Evolutionary conservation across 2,113 vertebrate species (phyloP).

Genomic region (Mesocricetus auratus): DNA sequence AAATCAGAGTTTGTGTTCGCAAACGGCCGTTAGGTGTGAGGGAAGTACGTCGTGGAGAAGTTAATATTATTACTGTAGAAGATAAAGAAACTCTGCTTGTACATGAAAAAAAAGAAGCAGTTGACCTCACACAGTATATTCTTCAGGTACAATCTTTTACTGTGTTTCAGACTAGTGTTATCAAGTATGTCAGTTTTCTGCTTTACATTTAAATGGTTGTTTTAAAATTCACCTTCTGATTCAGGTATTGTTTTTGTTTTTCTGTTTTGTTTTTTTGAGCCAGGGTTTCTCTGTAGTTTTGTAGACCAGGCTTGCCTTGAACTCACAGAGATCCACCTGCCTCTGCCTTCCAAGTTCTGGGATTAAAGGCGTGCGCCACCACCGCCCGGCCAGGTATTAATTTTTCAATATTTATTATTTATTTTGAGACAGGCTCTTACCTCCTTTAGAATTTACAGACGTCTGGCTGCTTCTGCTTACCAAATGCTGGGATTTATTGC

Average conservation of each 20-base stretch:
- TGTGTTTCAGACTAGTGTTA: slow-evolving; percentile 46
- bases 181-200: slow-evolving; percentile 20
- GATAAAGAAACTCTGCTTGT: slow-evolving; percentile 90
- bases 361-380: too few species aligned
- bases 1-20: slow-evolving; percentile 94
- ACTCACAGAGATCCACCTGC: too few species aligned
- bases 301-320: too few species aligned
- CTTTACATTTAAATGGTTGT: slow-evolving; percentile 49
- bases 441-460: neutral
- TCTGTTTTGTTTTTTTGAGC: too few species aligned
- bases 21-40: slow-evolving; percentile 91
- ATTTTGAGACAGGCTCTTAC: neutral
- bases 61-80: slow-evolving; percentile 90
- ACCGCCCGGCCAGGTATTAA: neutral
- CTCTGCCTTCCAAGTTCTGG: too few species aligned
- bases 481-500: too few species aligned
- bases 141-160: slow-evolving; percentile 88
- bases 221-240: slow-evolving; percentile 60
- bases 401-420: neutral
- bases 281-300: too few species aligned
- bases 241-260: slow-evolving; percentile 4
- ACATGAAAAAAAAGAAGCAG: slow-evolving; percentile 93
- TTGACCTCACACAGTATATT: slow-evolving; percentile 94
- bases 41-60: slow-evolving; percentile 90
- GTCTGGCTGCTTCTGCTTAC: neutral